Conservation (phyloP, 2,797 vertebrate genomes). For the Brotogeris chrysoptera region DNA sequence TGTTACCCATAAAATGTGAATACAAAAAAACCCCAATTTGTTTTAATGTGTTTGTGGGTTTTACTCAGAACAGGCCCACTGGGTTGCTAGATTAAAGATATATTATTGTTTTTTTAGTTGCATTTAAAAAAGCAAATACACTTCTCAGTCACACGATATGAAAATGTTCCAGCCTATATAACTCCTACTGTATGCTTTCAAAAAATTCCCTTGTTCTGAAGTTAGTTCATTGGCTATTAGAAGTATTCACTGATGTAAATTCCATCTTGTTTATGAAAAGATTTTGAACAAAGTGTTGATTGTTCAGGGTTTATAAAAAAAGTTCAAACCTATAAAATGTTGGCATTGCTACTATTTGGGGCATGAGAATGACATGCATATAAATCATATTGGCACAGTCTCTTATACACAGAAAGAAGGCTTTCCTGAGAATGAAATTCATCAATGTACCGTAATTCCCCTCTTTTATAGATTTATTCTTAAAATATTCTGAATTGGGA, state of each 20-base stretch:
- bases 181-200: constrained; percentile 48
- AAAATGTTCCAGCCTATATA: constrained; percentile 20
- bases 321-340: constrained; percentile 46
- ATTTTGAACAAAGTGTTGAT: constrained; percentile 54
- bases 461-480: neutral
- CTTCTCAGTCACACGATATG: neutral
- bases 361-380: constrained; percentile 56
- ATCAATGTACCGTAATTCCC: neutral
- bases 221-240: constrained; percentile 23
- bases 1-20: neutral
- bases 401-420: neutral
- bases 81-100: neutral
- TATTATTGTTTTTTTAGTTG: neutral
- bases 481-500: neutral
- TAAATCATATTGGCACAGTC: constrained; percentile 29
- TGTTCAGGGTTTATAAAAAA: constrained; percentile 45
- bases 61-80: neutral
- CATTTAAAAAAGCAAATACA: neutral
- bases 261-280: constrained; percentile 67
- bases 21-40: neutral
- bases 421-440: constrained; percentile 7
- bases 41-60: neutral
- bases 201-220: constrained; percentile 61
- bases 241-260: constrained; percentile 51
- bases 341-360: constrained; percentile 24